Conservation (phyloP, 2,797 vertebrate species). For the Danionella dracula region DNA sequence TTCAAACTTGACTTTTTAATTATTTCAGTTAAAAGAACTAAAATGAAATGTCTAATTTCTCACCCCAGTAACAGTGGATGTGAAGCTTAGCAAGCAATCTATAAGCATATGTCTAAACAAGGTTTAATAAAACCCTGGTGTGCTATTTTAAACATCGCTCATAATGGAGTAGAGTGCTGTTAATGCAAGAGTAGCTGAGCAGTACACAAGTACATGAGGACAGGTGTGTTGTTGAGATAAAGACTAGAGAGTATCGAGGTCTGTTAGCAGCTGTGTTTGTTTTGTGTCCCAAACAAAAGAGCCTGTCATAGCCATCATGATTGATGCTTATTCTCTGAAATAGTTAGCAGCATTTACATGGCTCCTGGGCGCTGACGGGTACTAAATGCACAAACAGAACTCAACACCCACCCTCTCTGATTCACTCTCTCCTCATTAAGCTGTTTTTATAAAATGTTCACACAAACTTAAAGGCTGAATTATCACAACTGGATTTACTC, state of each 20-base stretch:
- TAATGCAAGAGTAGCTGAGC: slow-evolving; percentile 66
- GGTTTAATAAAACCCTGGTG: not conserved
- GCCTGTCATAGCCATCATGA: slow-evolving; percentile 68
- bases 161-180: slow-evolving; percentile 46
- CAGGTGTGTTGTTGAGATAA: slow-evolving; percentile 74
- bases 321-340: slow-evolving; percentile 65
- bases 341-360: slow-evolving; percentile 70
- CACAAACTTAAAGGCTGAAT: not conserved
- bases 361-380: slow-evolving; percentile 47
- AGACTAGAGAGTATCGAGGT: slow-evolving; percentile 52
- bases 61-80: too few relatives aligned
- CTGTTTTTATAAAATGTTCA: not conserved
- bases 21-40: too few relatives aligned
- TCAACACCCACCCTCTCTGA: not conserved
- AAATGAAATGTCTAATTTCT: too few relatives aligned
- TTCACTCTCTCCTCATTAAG: not conserved
- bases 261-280: slow-evolving; percentile 74
- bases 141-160: slow-evolving; percentile 1
- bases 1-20: too few relatives aligned
- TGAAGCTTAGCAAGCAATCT: too few relatives aligned
- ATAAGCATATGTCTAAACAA: not conserved
- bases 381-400: slow-evolving; percentile 37
- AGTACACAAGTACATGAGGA: slow-evolving; percentile 57
- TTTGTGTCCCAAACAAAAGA: slow-evolving; percentile 67
- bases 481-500: not conserved